These are phyloP conservation scores for Nothocercus nigrocapillus DNA, from an alignment of 2,113 vertebrate species.

Conservation along the genomic window DNA sequence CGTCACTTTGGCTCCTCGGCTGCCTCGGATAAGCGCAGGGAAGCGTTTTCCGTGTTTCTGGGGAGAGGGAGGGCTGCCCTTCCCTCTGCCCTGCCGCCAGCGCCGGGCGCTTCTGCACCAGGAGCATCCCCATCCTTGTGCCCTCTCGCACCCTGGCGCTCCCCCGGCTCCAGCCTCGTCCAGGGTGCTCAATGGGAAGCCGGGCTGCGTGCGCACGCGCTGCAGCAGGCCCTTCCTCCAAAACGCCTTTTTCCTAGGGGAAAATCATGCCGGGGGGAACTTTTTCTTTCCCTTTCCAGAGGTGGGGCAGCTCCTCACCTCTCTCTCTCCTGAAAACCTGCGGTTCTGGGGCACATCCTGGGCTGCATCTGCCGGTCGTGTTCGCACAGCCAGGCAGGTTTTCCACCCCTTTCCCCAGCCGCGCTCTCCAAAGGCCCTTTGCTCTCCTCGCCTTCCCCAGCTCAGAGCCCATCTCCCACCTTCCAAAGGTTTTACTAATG, in stretches of 20 bases:
- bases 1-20: neutral
- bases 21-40: neutral
- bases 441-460: conserved; percentile 56
- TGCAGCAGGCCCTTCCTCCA: neutral
- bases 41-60: fast-evolving
- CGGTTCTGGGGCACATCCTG: no score
- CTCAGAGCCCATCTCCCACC: conserved; percentile 67
- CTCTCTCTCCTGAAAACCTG: no score
- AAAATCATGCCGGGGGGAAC: no score
- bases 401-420: neutral
- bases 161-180: fast-evolving
- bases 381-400: neutral
- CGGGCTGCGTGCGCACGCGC: no score
- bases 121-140: no score
- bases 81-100: neutral
- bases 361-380: no score
- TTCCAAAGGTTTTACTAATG: conserved; percentile 81
- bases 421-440: neutral
- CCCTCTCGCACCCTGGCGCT: neutral
- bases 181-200: neutral
- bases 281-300: no score
- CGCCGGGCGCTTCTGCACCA: no score
- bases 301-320: no score
- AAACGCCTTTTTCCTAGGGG: no score
- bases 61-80: neutral